Percentiles rank a stretch among this genome's conserved stretches.
Evolutionary conservation across 2,888 invertebrate genomes (phyloP).

Genomic region (Suillia variegata): DNA sequence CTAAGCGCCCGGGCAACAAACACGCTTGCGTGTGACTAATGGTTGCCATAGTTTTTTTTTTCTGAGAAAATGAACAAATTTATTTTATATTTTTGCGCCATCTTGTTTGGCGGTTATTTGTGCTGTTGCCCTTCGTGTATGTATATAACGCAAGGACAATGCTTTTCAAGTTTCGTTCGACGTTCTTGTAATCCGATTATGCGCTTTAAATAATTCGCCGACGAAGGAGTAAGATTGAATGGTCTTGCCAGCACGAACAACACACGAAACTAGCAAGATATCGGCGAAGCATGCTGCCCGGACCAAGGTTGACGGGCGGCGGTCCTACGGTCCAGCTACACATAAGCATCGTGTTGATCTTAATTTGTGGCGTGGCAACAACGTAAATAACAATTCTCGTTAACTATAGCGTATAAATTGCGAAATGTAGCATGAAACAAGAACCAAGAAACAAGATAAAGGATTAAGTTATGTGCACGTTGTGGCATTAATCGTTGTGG

Average conservation of each 20-base stretch:
- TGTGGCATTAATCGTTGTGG: not conserved
- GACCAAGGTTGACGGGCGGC: too few relatives aligned
- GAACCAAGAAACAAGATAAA: too few relatives aligned
- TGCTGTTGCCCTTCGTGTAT: not conserved
- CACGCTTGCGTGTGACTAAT: too few relatives aligned
- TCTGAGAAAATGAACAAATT: too few relatives aligned
- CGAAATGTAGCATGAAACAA: not conserved
- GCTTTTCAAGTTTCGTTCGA: too few relatives aligned
- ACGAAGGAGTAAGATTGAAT: not conserved
- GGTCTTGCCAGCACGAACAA: not conserved
- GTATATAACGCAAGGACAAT: not conserved
- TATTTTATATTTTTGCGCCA: not conserved
- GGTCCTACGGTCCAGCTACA: too few relatives aligned
- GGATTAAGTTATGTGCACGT: not conserved
- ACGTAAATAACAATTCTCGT: too few relatives aligned
- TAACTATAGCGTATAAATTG: not conserved
- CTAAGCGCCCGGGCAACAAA: too few relatives aligned
- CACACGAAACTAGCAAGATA: not conserved
- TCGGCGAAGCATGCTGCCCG: too few relatives aligned
- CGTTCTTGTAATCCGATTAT: not conserved
- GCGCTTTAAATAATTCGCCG: not conserved
- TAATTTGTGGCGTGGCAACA: too few relatives aligned
- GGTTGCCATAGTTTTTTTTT: too few relatives aligned
- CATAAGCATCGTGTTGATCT: too few relatives aligned
- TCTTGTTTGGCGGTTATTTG: not conserved